Conservation (phyloP, 2,888 invertebrate genomes). For the Marasmarcha lunaedactyla region DNA sequence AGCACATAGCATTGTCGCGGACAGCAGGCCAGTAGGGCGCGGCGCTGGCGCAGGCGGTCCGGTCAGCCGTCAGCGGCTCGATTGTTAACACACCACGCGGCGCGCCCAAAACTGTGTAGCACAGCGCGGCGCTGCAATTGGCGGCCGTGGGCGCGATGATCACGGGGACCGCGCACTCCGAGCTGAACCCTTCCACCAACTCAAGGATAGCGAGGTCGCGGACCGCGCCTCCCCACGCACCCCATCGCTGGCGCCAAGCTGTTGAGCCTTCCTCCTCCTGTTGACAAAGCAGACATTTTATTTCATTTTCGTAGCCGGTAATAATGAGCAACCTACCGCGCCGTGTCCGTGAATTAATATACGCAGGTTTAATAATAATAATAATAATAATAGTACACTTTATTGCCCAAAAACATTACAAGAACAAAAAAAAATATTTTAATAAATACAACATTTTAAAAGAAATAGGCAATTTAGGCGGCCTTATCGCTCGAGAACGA, state of each 20-base stretch:
- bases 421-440: no score
- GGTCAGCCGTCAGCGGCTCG: constrained; percentile 18
- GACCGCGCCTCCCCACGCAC: constrained; percentile 14
- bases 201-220: constrained; percentile 37
- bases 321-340: no score
- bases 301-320: no score
- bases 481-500: no score
- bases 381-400: no score
- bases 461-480: no score
- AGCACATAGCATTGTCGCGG: constrained; percentile 30
- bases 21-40: constrained; percentile 26
- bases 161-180: constrained; percentile 30
- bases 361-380: no score
- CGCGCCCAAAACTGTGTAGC: constrained; percentile 17
- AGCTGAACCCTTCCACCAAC: constrained; percentile 34
- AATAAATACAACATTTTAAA: no score
- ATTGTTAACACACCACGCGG: constrained; percentile 20
- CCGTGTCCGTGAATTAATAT: no score
- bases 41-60: constrained; percentile 17
- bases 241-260: constrained; percentile 12
- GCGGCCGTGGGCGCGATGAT: constrained; percentile 28
- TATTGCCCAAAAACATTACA: no score
- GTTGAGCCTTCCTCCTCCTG: constrained; percentile 28
- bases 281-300: constrained; percentile 17
- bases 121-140: constrained; percentile 18